phyloP scores from a whole-genome alignment of 1,140 invertebrate species.

The Lordiphosa mommai region DNA sequence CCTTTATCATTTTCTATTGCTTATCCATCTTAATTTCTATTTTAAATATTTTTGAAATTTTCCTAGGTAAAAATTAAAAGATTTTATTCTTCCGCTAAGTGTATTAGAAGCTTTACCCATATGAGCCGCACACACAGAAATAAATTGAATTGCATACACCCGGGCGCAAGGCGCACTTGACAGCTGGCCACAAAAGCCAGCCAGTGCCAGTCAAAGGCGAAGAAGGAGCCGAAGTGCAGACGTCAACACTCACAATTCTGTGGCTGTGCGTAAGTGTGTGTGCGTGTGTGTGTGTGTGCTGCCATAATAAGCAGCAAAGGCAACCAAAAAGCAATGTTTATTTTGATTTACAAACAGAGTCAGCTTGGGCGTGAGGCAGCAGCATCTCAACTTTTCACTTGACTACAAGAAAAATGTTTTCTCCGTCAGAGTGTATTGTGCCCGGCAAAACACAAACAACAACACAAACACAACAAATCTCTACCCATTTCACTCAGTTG shows the following conservation, averaged over 20 bases:
- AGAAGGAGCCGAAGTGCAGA: constrained; percentile 48
- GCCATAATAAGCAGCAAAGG: constrained; percentile 53
- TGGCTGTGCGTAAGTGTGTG: constrained; percentile 18
- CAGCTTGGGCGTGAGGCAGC: neutral
- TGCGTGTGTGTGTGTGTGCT: constrained; percentile 25
- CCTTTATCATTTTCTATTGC: no score
- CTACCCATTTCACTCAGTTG: neutral
- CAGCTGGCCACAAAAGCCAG: constrained; percentile 62
- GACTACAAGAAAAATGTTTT: constrained; percentile 49
- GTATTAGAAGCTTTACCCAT: constrained; percentile 19
- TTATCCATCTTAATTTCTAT: no score
- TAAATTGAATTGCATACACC: constrained; percentile 70
- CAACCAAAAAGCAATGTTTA: constrained; percentile 70
- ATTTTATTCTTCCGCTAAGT: constrained; percentile 6
- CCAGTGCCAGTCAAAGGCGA: neutral
- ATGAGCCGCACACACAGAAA: constrained; percentile 44
- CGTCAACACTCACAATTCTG: constrained; percentile 35
- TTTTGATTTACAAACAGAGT: constrained; percentile 55
- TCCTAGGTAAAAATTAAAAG: neutral
- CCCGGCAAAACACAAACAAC: constrained; percentile 34
- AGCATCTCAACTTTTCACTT: constrained; percentile 55
- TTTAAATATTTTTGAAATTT: no score
- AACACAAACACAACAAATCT: constrained; percentile 37
- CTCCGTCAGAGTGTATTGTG: constrained; percentile 18
- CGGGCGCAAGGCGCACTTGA: constrained; percentile 47